Conservation (phyloP, 2,888 invertebrate genomes). For the Parnassius orleans region DNA sequence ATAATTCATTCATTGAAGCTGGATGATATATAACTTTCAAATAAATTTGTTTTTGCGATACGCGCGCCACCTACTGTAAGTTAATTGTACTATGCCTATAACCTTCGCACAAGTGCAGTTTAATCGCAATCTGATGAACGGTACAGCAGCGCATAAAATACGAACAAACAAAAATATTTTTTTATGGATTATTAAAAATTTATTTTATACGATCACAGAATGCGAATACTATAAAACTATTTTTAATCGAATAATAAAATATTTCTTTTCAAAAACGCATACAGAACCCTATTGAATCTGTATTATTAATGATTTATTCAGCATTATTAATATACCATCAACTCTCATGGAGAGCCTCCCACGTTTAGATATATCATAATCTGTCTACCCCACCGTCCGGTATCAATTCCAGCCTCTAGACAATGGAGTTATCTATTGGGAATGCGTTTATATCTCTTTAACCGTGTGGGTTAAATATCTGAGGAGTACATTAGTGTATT, state of each 20-base stretch:
- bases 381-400: slow-evolving; percentile 38
- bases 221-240: too few species aligned
- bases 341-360: slow-evolving; percentile 37
- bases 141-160: too few species aligned
- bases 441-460: slow-evolving; percentile 46
- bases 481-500: slow-evolving; percentile 29
- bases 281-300: slow-evolving; percentile 35
- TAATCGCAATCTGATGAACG: too few species aligned
- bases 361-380: slow-evolving; percentile 42
- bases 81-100: too few species aligned
- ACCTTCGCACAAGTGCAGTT: too few species aligned
- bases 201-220: too few species aligned
- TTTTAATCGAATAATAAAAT: neutral
- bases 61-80: too few species aligned
- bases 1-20: too few species aligned
- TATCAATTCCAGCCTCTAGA: slow-evolving; percentile 36
- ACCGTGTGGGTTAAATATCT: slow-evolving; percentile 30
- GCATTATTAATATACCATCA: slow-evolving; percentile 43
- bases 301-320: slow-evolving; percentile 51
- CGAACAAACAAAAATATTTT: too few species aligned
- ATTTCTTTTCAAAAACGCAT: neutral
- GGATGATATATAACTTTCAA: too few species aligned
- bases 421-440: slow-evolving; percentile 55
- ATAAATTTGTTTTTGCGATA: too few species aligned
- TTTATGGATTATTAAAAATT: too few species aligned